Percentiles rank a stretch among this genome's conserved stretches.
Conservation (phyloP, 2,888 invertebrate genomes). For the Aricia artaxerxes region DNA sequence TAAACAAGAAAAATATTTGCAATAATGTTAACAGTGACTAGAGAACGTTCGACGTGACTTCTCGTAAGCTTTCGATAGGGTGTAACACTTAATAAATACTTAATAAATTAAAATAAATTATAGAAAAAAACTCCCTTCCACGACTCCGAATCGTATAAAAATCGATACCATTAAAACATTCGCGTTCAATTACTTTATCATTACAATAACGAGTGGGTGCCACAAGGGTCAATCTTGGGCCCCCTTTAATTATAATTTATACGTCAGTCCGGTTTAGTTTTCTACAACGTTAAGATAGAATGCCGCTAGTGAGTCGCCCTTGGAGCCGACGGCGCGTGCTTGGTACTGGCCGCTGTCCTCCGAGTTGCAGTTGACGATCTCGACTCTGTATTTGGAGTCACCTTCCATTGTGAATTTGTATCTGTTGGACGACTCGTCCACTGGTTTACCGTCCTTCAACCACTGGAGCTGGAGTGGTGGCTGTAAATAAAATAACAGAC, state of each 20-base stretch:
- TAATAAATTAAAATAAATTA: conserved; percentile 66
- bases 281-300: conserved; percentile 91
- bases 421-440: conserved; percentile 88
- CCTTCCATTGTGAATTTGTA: conserved; percentile 92
- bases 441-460: conserved; percentile 95
- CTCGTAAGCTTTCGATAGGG: conserved; percentile 73
- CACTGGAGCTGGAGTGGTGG: conserved; percentile 87
- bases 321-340: conserved; percentile 91
- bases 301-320: conserved; percentile 90
- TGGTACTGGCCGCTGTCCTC: conserved; percentile 94
- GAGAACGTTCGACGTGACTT: conserved; percentile 65
- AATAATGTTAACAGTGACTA: conserved; percentile 72
- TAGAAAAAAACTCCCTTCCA: conserved; percentile 68
- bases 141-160: conserved; percentile 76
- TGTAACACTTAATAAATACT: conserved; percentile 75
- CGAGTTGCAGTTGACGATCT: conserved; percentile 86
- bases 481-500: conserved; percentile 47
- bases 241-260: conserved; percentile 51
- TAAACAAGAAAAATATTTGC: conserved; percentile 57
- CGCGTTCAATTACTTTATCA: conserved; percentile 47
- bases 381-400: conserved; percentile 88
- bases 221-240: conserved; percentile 55
- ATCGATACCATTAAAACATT: conserved; percentile 61
- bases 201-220: conserved; percentile 47
- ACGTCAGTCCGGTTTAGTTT: conserved; percentile 63